Evolutionary conservation across 2,113 vertebrate genomes (phyloP).

Genomic region (Hystrix brachyura): DNA sequence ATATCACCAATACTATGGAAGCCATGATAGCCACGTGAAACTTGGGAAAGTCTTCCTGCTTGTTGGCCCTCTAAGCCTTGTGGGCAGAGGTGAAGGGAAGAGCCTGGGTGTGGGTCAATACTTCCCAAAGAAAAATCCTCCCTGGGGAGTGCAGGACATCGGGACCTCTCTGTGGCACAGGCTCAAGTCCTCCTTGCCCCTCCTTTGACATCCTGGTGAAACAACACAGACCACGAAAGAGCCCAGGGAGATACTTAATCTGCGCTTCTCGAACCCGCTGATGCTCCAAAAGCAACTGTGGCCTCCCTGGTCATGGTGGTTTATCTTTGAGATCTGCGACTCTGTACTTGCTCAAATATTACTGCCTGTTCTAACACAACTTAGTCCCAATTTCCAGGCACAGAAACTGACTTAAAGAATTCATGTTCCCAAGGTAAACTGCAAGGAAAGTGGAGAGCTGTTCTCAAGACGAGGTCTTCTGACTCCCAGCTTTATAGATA

Average conservation of each 20-base stretch:
- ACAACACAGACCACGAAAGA: neutral
- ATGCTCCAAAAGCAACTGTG: neutral
- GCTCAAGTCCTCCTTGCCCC: neutral
- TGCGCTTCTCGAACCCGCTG: neutral
- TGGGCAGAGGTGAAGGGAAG: neutral
- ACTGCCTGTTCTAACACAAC: neutral
- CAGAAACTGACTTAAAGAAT: neutral
- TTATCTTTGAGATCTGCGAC: neutral
- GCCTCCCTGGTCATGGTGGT: neutral
- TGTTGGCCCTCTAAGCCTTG: neutral
- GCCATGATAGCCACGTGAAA: neutral
- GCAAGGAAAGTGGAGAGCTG: neutral
- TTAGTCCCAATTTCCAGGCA: constrained; percentile 20
- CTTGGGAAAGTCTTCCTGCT: neutral
- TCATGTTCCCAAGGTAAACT: neutral
- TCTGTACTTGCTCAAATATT: neutral
- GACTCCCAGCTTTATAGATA: neutral
- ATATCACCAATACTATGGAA: neutral
- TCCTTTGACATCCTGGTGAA: neutral
- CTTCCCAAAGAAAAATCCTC: constrained; percentile 31
- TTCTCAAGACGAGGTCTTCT: neutral
- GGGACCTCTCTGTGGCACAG: neutral
- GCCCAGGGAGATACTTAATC: neutral
- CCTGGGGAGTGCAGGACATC: neutral
- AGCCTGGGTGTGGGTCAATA: neutral